Evolutionary conservation across 2,113 vertebrate genomes (phyloP), one percentile per base, ranked within the genome.

Genomic region (Gorsachius goisagi): DNA sequence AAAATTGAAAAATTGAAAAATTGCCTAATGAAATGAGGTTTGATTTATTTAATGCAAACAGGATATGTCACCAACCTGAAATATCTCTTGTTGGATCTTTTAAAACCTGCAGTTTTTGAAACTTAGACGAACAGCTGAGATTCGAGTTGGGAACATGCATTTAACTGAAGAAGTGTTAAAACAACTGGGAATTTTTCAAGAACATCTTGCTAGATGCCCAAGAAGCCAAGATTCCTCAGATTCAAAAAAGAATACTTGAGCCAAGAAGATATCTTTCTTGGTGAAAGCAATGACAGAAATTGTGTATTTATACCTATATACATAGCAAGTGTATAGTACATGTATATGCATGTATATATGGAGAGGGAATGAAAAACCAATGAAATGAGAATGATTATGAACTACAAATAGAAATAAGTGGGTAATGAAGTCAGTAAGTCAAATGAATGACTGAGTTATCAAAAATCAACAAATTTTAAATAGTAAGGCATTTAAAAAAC

Each of bases 31-130:
- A 95, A 93, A 95, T 77, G 52, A 95, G 33, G 45, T 72, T 95
- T 96, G 80, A 96, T 87, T 94, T 96, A 95, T 95, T 82, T 89
- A 91, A 93, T 89, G 94, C 89, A 96, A 97, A 96, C 89, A 89
- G 69, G 11, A 49, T 85, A 92, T 73, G 91, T 90, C 87, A 91
- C 30, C 84, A 79, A 76, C 66, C 81, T 92, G 77, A 94, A 95
- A 95, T 95, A 94, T 75, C 44, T 85, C 45, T 64, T 59, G 39
- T 30, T 68, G 69, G 35, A 81, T 68, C 60, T 78, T 86, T 79
- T 69, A 67, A 81, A 95, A 89, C 5, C 55, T 72, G 10, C 44
- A 88, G 49, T 4, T 78, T 74, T 84, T 72, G 53, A 89, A 95
- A 75, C 39, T 81, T 79, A 68, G 73, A 85, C 66, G 44, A 90